phyloP scores from a whole-genome alignment of 2,113 vertebrate genomes.

The Hemiprocne comata region DNA sequence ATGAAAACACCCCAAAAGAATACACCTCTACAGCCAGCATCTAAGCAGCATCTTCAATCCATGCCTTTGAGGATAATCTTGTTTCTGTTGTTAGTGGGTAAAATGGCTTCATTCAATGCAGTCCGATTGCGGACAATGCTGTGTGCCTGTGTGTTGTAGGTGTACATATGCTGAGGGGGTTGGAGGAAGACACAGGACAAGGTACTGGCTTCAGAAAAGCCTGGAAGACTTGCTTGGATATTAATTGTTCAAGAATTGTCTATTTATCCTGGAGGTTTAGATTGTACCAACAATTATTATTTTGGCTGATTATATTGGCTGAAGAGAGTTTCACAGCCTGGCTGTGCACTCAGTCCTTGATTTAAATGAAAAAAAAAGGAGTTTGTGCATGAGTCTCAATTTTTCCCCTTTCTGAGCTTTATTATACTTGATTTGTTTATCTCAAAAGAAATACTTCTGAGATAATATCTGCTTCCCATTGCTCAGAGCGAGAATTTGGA shows the following conservation, averaged over 20 bases:
- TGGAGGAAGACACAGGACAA: background rate
- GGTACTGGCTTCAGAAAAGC: constrained; percentile 19
- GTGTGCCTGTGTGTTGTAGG: background rate
- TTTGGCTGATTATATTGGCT: constrained; percentile 54
- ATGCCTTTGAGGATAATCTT: background rate
- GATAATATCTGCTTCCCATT: constrained; percentile 40
- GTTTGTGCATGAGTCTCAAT: constrained; percentile 9
- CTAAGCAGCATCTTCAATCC: background rate
- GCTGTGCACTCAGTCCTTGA: constrained; percentile 27
- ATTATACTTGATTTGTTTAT: constrained; percentile 65
- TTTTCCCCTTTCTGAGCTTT: constrained; percentile 32
- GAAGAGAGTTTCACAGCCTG: constrained; percentile 18
- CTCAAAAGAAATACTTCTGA: constrained; percentile 36
- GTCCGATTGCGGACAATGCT: background rate
- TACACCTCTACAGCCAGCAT: background rate
- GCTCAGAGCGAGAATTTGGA: constrained; percentile 10
- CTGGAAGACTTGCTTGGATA: constrained; percentile 30
- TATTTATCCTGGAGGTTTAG: constrained; percentile 63
- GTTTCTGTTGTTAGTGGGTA: background rate
- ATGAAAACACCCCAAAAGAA: background rate
- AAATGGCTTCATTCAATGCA: background rate
- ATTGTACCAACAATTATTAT: constrained; percentile 50
- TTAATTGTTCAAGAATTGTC: constrained; percentile 25
- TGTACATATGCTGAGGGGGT: background rate
- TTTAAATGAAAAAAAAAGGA: constrained; percentile 58